A percentile compares a stretch with the other conserved stretches of the same genome.
Conservation (phyloP, 2,797 vertebrate species). For the Babyrousa celebensis region DNA sequence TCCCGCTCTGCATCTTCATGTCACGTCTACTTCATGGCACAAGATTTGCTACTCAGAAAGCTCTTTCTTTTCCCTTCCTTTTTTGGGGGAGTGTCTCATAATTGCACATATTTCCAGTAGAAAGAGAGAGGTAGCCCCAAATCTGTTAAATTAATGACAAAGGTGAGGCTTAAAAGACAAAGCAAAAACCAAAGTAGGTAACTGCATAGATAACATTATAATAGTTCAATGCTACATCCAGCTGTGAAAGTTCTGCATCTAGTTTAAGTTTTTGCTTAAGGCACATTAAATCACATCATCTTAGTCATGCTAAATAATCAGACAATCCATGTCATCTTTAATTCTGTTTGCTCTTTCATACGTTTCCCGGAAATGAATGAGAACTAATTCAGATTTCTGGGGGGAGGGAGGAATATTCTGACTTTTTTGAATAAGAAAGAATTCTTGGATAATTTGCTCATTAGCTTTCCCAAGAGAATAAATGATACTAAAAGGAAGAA, state of each 20-base stretch:
- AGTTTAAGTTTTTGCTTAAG: constrained; percentile 57
- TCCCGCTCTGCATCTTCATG: not conserved
- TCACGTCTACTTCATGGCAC: not conserved
- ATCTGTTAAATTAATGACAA: constrained; percentile 71
- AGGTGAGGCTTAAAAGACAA: constrained; percentile 62
- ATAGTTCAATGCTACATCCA: not conserved
- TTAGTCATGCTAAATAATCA: constrained; percentile 51
- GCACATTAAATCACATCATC: not conserved
- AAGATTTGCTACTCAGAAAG: constrained; percentile 25
- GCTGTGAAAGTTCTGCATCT: constrained; percentile 3
- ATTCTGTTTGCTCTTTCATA: constrained; percentile 66
- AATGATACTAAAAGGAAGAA: constrained; percentile 19
- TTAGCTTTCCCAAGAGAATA: constrained; percentile 40
- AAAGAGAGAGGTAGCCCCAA: constrained; percentile 64
- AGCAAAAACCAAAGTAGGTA: not conserved
- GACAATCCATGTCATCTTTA: constrained; percentile 42
- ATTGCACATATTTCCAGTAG: constrained; percentile 84
- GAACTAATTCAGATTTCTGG: constrained; percentile 20
- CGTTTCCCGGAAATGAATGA: constrained; percentile 44
- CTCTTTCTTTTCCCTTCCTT: constrained; percentile 6
- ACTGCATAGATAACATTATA: not conserved
- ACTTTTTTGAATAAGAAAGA: constrained; percentile 47
- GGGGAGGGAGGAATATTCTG: not conserved
- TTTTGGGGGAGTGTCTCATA: constrained; percentile 17
- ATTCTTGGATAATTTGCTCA: constrained; percentile 57